These are phyloP conservation scores for Baronia brevicornis DNA, from an alignment of 2,888 invertebrate genomes.

Conservation along the genomic window DNA sequence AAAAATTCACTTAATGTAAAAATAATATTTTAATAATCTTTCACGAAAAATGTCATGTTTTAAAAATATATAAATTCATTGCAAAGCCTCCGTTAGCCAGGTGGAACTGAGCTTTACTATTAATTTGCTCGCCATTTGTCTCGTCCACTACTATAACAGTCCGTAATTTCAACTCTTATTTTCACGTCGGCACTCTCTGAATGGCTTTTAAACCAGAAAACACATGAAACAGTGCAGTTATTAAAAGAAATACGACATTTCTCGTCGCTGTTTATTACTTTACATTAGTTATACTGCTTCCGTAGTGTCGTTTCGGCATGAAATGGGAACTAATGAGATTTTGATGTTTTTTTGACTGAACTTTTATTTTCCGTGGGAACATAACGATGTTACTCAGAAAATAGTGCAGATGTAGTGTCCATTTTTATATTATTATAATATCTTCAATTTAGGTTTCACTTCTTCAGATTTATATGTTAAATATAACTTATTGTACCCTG, in stretches of 20 bases:
- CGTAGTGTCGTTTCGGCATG: slow-evolving; percentile 73
- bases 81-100: too few relatives aligned
- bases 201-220: slow-evolving; percentile 68
- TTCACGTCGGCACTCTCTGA: slow-evolving; percentile 39
- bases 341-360: slow-evolving; percentile 76
- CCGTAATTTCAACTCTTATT: slow-evolving; percentile 21
- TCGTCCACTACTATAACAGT: slow-evolving; percentile 6
- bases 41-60: too few relatives aligned
- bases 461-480: not conserved
- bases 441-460: not conserved
- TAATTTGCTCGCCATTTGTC: too few relatives aligned
- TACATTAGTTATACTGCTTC: slow-evolving; percentile 75
- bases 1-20: too few relatives aligned
- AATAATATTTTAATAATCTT: too few relatives aligned
- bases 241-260: slow-evolving; percentile 73
- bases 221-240: slow-evolving; percentile 63
- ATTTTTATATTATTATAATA: slow-evolving; percentile 4
- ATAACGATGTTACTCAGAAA: slow-evolving; percentile 30
- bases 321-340: slow-evolving; percentile 76
- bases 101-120: too few relatives aligned
- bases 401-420: slow-evolving; percentile 7
- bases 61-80: too few relatives aligned
- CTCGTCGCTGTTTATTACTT: slow-evolving; percentile 70
- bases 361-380: slow-evolving; percentile 65
- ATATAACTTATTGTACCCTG: too few relatives aligned